phyloP scores from a whole-genome alignment of 2,797 vertebrate species.

The Carduelis carduelis region DNA sequence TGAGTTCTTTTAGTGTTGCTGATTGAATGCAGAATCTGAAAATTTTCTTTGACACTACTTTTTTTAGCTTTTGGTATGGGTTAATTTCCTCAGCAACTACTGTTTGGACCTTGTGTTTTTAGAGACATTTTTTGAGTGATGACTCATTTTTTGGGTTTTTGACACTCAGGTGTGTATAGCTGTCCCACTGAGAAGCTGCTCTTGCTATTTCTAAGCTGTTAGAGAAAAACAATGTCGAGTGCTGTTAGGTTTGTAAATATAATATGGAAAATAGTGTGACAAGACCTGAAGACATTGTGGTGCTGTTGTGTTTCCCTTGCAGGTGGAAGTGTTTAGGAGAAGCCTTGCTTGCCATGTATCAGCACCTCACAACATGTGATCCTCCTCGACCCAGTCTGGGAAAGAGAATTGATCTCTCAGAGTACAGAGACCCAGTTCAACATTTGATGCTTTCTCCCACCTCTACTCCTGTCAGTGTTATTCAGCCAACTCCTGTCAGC shows the following conservation, averaged over 20 bases:
- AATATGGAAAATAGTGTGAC: not conserved
- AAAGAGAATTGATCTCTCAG: constrained; percentile 87
- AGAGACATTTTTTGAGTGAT: not conserved
- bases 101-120: not conserved
- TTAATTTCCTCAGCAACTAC: not conserved
- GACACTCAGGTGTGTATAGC: not conserved
- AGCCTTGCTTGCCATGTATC: constrained; percentile 90
- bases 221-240: not conserved
- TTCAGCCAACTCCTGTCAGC: constrained; percentile 74
- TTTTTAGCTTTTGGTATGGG: not conserved
- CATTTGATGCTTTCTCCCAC: constrained; percentile 53
- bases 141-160: no score
- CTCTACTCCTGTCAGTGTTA: constrained; percentile 60
- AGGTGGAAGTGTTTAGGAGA: constrained; percentile 96
- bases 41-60: not conserved
- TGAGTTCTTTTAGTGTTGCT: not conserved
- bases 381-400: constrained; percentile 90
- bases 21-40: not conserved
- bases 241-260: not conserved
- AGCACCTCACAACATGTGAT: constrained; percentile 89
- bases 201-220: not conserved
- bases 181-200: not conserved
- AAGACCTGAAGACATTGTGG: not conserved
- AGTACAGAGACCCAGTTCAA: constrained; percentile 84
- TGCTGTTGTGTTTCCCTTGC: not conserved